These are phyloP conservation scores for Microcebus griseorufus DNA, from an alignment of 2,113 vertebrate genomes.

Conservation along the genomic window DNA sequence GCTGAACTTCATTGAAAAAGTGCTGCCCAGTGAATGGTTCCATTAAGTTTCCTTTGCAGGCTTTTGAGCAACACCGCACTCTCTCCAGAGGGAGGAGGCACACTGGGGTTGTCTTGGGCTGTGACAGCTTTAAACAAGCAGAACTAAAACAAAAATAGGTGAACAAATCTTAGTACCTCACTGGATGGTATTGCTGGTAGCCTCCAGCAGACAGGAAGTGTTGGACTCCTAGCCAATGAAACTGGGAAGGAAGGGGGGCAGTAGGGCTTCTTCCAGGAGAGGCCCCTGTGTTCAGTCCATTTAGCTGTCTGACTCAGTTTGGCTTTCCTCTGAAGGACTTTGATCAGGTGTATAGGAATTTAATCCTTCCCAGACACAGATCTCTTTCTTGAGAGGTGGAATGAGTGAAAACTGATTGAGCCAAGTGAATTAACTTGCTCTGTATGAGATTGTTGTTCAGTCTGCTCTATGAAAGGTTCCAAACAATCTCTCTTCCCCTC, in stretches of 20 bases:
- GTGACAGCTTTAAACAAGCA: constrained; percentile 48
- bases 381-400: constrained; percentile 60
- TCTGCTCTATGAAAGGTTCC: background rate
- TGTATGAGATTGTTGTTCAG: background rate
- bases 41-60: constrained; percentile 56
- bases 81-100: background rate
- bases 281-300: constrained; percentile 21
- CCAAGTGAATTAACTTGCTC: constrained; percentile 47
- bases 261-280: constrained; percentile 8
- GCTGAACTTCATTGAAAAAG: constrained; percentile 61
- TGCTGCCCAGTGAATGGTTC: constrained; percentile 54
- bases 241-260: constrained; percentile 24
- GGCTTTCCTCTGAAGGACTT: constrained; percentile 58
- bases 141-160: constrained; percentile 46
- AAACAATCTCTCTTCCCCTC: background rate
- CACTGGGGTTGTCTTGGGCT: background rate
- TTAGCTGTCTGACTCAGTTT: constrained; percentile 52
- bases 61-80: constrained; percentile 42
- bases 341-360: constrained; percentile 69
- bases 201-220: constrained; percentile 65
- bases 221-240: constrained; percentile 15
- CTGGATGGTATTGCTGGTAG: constrained; percentile 22
- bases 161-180: constrained; percentile 67
- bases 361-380: constrained; percentile 59
- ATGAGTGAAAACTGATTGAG: constrained; percentile 37